Percentiles rank a stretch among this genome's conserved stretches.
phyloP scores from a whole-genome alignment of 2,797 vertebrate species.

The Heterohyrax brucei region DNA sequence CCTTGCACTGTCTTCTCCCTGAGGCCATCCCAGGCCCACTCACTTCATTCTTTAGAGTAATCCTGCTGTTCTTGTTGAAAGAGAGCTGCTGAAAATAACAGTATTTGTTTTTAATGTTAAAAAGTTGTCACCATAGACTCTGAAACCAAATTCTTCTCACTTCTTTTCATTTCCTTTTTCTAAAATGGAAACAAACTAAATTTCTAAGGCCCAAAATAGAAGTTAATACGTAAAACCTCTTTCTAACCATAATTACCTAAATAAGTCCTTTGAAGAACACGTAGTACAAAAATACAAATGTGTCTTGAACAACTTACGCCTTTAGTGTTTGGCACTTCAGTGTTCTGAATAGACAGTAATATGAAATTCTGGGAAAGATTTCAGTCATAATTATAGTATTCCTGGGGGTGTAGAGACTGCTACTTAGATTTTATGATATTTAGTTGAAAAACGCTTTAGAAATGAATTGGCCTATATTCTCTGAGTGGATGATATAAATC shows the following conservation, averaged over 20 bases:
- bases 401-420: slow-evolving; percentile 33
- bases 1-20: not conserved
- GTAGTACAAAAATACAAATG: slow-evolving; percentile 71
- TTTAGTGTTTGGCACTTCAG: slow-evolving; percentile 57
- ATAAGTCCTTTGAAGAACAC: slow-evolving; percentile 64
- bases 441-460: not conserved
- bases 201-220: slow-evolving; percentile 75
- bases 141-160: slow-evolving; percentile 57
- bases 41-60: slow-evolving; percentile 30
- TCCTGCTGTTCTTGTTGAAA: not conserved
- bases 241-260: slow-evolving; percentile 60
- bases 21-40: not conserved
- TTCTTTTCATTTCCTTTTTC: slow-evolving; percentile 68
- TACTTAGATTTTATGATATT: slow-evolving; percentile 33
- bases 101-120: slow-evolving; percentile 47
- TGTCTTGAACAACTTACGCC: slow-evolving; percentile 42
- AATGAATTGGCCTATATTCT: not conserved
- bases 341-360: slow-evolving; percentile 69
- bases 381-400: slow-evolving; percentile 62
- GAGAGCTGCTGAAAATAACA: slow-evolving; percentile 11
- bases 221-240: slow-evolving; percentile 58
- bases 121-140: not conserved
- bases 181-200: slow-evolving; percentile 76
- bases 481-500: slow-evolving; percentile 29
- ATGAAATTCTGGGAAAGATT: slow-evolving; percentile 75